Conservation (phyloP, 2,797 vertebrate species). For the Phrynocephalus guinanensis region DNA sequence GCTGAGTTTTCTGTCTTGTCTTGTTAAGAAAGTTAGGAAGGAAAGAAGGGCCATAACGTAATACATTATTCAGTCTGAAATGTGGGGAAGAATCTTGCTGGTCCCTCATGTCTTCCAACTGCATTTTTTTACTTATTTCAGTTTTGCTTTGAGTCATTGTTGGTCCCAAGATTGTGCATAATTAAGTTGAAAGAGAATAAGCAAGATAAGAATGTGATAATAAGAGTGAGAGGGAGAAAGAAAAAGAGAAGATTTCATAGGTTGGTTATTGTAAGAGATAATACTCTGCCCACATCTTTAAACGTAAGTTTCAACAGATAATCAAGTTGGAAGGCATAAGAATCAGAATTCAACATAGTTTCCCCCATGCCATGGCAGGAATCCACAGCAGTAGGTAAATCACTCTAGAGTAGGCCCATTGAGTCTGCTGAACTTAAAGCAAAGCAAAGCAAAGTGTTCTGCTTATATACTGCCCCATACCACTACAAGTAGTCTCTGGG, state of each 20-base stretch:
- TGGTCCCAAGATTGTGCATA: constrained; percentile 26
- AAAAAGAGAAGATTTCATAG: constrained; percentile 27
- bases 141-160: constrained; percentile 43
- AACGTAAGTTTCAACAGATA: not conserved
- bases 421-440: no score
- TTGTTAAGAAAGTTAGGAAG: constrained; percentile 47
- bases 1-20: constrained; percentile 43
- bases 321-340: not conserved
- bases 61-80: constrained; percentile 51
- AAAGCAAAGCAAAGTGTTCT: no score
- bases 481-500: no score
- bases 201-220: constrained; percentile 41
- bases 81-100: rapidly evolving
- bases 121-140: constrained; percentile 54
- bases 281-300: constrained; percentile 17
- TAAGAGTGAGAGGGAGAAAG: constrained; percentile 13
- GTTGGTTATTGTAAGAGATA: not conserved
- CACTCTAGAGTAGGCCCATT: constrained; percentile 2
- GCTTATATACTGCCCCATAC: no score
- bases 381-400: no score
- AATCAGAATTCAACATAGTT: no score
- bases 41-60: constrained; percentile 33
- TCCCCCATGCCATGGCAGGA: not conserved
- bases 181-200: constrained; percentile 46
- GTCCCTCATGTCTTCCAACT: constrained; percentile 35